These are phyloP conservation scores for Meandrusa payeni DNA, from an alignment of 2,888 invertebrate genomes.

Conservation along the genomic window DNA sequence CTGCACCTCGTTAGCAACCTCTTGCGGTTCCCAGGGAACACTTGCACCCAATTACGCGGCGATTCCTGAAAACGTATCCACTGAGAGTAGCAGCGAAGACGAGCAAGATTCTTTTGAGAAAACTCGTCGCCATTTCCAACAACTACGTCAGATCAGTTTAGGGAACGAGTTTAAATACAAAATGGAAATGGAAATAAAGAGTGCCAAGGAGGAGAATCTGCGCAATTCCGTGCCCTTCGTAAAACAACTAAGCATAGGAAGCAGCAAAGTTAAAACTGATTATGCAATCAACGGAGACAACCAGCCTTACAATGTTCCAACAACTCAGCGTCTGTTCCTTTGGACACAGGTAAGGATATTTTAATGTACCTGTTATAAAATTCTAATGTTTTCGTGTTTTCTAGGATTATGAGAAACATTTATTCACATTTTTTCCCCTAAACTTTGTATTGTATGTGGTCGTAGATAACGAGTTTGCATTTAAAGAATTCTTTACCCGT, in stretches of 20 bases:
- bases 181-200: conserved; percentile 84
- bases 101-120: conserved; percentile 78
- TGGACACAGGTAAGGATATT: conserved; percentile 61
- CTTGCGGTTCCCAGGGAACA: conserved; percentile 71
- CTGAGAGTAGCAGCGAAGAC: conserved; percentile 75
- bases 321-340: conserved; percentile 75
- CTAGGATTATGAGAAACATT: no score
- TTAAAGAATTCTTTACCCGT: no score
- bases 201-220: conserved; percentile 81
- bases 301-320: conserved; percentile 75
- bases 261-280: conserved; percentile 77
- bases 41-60: conserved; percentile 67
- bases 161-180: conserved; percentile 83
- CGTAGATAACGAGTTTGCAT: no score
- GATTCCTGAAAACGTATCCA: conserved; percentile 64
- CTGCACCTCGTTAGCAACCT: conserved; percentile 80
- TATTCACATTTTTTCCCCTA: no score
- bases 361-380: no score
- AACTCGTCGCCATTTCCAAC: conserved; percentile 82
- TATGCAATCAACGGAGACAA: conserved; percentile 64
- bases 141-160: conserved; percentile 81
- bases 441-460: no score
- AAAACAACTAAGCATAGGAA: conserved; percentile 81
- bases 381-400: no score
- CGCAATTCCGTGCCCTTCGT: conserved; percentile 82